phyloP scores from a whole-genome alignment of 2,888 invertebrate species.

The Pyrrhosoma nymphula region DNA sequence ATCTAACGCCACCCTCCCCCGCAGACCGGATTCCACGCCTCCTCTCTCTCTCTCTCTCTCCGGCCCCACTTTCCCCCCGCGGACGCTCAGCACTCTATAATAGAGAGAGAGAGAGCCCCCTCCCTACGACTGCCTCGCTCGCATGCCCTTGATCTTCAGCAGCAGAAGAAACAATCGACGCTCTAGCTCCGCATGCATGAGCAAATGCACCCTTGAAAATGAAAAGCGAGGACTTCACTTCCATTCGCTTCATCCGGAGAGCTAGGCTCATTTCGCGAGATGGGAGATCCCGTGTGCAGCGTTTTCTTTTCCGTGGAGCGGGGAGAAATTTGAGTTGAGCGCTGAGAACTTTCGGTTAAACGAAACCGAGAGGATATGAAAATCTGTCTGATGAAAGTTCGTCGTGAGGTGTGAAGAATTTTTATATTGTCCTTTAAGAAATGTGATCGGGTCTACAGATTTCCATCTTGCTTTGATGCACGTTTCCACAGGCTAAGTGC shows the following conservation, averaged over 20 bases:
- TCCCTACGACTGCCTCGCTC: background rate
- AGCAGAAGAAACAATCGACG: background rate
- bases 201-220: slow-evolving; percentile 45
- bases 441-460: no score
- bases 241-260: background rate
- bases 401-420: background rate
- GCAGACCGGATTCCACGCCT: background rate
- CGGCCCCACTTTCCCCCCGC: background rate
- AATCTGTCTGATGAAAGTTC: background rate
- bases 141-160: slow-evolving; percentile 45
- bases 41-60: background rate
- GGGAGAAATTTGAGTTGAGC: background rate
- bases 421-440: no score
- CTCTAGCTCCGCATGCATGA: background rate
- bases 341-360: background rate
- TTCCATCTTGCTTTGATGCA: no score
- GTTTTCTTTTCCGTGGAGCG: background rate
- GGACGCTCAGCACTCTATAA: no score
- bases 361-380: background rate
- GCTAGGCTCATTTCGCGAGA: background rate
- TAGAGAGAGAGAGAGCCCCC: background rate
- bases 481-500: no score
- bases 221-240: slow-evolving; percentile 17
- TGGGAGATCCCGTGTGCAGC: background rate
- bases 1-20: slow-evolving; percentile 7